phyloP scores from a whole-genome alignment of 2,113 vertebrate species.

The Tragelaphus imberbis region DNA sequence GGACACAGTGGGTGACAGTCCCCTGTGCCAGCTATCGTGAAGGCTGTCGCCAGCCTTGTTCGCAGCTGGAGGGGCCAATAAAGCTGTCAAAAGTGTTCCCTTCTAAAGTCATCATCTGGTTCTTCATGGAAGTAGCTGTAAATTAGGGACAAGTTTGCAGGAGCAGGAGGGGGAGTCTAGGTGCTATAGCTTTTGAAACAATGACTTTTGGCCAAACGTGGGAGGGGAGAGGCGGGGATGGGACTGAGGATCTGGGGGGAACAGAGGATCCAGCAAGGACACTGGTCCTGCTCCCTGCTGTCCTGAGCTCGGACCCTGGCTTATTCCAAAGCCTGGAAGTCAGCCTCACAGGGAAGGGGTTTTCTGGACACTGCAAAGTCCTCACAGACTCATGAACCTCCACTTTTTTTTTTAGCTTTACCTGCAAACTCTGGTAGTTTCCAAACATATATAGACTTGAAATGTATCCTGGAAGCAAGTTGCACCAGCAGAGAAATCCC shows the following conservation, averaged over 20 bases:
- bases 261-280: background rate
- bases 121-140: background rate
- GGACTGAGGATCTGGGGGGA: background rate
- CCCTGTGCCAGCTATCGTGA: background rate
- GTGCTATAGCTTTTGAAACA: background rate
- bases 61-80: background rate
- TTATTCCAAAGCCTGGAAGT: background rate
- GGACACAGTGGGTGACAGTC: fast-evolving
- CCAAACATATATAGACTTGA: background rate
- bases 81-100: background rate
- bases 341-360: background rate
- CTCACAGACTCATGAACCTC: background rate
- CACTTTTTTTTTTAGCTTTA: background rate
- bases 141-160: background rate
- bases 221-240: background rate
- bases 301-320: background rate
- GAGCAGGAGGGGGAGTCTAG: background rate
- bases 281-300: fast-evolving
- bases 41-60: background rate
- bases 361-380: background rate
- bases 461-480: background rate
- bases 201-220: background rate
- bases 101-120: background rate
- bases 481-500: background rate
- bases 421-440: background rate